These are phyloP conservation scores for Neoaliturus tenellus DNA, from an alignment of 2,888 invertebrate genomes.

Conservation along the genomic window DNA sequence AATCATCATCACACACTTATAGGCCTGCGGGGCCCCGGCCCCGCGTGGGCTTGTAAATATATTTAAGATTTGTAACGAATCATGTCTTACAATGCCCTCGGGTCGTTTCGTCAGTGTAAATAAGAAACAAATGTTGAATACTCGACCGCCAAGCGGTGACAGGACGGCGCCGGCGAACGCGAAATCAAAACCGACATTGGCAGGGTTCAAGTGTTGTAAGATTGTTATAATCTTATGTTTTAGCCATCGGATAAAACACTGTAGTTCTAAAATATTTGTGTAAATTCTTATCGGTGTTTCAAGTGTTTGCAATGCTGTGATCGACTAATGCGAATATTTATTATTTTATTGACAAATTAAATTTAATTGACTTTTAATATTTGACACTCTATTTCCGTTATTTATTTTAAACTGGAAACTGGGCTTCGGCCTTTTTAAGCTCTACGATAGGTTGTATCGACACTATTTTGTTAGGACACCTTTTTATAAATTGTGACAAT, in stretches of 20 bases:
- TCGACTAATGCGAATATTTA: slow-evolving; percentile 6
- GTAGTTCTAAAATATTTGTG: not conserved
- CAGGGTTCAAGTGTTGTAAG: not conserved
- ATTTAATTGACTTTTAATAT: not conserved
- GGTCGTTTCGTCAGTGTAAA: slow-evolving; percentile 5
- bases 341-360: slow-evolving; percentile 10
- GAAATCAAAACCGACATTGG: slow-evolving; percentile 38
- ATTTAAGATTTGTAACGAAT: slow-evolving; percentile 26
- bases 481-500: too few relatives aligned
- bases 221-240: slow-evolving; percentile 19
- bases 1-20: slow-evolving; percentile 78
- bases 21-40: not conserved
- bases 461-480: not conserved
- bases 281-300: not conserved
- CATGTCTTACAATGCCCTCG: not conserved
- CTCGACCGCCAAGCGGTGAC: not conserved
- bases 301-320: slow-evolving; percentile 1
- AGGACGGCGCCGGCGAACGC: not conserved
- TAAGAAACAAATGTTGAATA: not conserved
- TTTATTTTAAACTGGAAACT: not conserved
- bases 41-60: slow-evolving; percentile 26
- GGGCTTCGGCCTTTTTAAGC: too few relatives aligned
- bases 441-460: too few relatives aligned
- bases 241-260: not conserved
- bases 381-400: not conserved